Conservation (phyloP, 2,113 vertebrate genomes). For the Malurus melanocephalus region DNA sequence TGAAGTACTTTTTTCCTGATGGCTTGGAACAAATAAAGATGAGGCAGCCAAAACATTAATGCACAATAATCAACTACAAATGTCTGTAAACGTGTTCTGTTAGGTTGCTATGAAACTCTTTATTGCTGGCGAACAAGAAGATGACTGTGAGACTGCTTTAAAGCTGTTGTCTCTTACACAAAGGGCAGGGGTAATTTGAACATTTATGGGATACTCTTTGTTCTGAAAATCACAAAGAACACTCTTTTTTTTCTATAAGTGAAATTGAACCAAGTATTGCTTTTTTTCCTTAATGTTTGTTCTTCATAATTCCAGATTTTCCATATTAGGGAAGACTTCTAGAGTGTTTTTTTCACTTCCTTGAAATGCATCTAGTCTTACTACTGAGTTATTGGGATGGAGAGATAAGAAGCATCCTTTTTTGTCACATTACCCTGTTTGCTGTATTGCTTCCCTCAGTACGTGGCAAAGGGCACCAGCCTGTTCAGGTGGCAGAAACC, state of each 20-base stretch:
- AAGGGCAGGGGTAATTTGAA: not conserved
- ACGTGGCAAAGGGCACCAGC: constrained; percentile 24
- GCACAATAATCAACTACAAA: constrained; percentile 5
- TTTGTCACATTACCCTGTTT: not conserved
- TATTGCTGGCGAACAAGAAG: not conserved
- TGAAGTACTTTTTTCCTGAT: constrained; percentile 26
- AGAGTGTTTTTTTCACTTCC: not conserved
- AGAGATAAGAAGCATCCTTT: not conserved
- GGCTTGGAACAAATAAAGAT: constrained; percentile 28
- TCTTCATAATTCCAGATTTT: constrained; percentile 21
- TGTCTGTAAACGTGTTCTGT: constrained; percentile 49
- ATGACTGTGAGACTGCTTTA: not conserved
- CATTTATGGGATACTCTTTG: not conserved
- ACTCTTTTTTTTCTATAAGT: not conserved
- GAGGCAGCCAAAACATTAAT: constrained; percentile 34
- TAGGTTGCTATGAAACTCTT: constrained; percentile 54
- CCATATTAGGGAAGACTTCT: constrained; percentile 7
- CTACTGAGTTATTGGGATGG: not conserved
- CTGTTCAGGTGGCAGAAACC: constrained; percentile 60
- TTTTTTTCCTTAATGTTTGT: constrained; percentile 22
- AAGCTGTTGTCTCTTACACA: not conserved
- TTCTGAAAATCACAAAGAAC: not conserved
- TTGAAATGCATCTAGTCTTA: constrained; percentile 3
- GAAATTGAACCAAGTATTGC: not conserved
- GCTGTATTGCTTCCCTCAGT: not conserved